These are phyloP conservation scores for Hipposideros larvatus DNA, from an alignment of 2,797 vertebrate genomes.

Conservation along the genomic window DNA sequence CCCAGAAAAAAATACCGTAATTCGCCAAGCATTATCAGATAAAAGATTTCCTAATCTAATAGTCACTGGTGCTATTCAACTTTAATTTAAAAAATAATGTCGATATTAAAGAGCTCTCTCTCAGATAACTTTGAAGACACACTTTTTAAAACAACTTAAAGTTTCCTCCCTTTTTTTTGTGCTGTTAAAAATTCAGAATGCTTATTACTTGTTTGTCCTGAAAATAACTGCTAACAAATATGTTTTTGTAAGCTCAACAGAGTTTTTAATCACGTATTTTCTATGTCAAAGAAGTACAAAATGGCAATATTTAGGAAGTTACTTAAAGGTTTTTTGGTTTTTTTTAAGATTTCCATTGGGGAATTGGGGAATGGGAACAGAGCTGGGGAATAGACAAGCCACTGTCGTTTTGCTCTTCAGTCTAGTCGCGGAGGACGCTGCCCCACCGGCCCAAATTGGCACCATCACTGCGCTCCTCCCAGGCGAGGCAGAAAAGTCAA, in stretches of 20 bases:
- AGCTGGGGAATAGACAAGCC: no score
- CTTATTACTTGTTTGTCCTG: background rate
- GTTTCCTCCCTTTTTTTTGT: background rate
- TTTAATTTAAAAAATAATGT: conserved; percentile 75
- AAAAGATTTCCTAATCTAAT: conserved; percentile 61
- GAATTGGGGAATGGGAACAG: no score
- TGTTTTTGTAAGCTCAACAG: background rate
- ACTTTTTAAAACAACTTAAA: conserved; percentile 45
- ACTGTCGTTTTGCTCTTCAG: no score
- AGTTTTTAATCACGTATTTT: conserved; percentile 28
- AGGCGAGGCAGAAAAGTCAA: no score
- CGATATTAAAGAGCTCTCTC: conserved; percentile 52
- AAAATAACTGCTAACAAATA: conserved; percentile 53
- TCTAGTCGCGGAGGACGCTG: no score
- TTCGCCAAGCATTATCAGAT: conserved; percentile 65
- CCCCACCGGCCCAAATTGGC: no score
- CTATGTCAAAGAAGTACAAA: background rate
- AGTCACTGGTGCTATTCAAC: conserved; percentile 62
- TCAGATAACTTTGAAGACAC: conserved; percentile 27
- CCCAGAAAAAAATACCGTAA: conserved; percentile 62
- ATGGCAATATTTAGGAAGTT: background rate
- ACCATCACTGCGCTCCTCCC: no score
- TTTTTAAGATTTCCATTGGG: no score
- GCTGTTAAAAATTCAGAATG: conserved; percentile 29
- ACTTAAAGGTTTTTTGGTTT: background rate